phyloP scores from a whole-genome alignment of 2,888 invertebrate species.

The Ennomos erosarius region DNA sequence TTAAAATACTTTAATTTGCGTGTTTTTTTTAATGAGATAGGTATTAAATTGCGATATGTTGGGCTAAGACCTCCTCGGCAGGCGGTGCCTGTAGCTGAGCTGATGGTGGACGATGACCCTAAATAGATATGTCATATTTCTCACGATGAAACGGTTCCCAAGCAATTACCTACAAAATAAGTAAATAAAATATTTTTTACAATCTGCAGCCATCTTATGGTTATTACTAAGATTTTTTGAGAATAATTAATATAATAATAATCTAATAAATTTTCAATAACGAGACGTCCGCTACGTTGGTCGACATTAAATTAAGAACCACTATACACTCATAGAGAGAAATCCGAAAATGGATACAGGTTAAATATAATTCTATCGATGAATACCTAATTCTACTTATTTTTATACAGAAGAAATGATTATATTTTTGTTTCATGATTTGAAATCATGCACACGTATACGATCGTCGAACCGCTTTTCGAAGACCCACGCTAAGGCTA shows the following conservation, averaged over 20 bases:
- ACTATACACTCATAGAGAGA: slow-evolving; percentile 85
- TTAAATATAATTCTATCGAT: slow-evolving; percentile 83
- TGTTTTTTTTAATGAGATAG: slow-evolving; percentile 59
- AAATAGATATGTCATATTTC: slow-evolving; percentile 74
- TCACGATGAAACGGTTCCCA: slow-evolving; percentile 66
- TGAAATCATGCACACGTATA: slow-evolving; percentile 83
- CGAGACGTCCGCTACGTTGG: slow-evolving; percentile 84
- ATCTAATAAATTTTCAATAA: slow-evolving; percentile 84
- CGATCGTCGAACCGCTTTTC: slow-evolving; percentile 81
- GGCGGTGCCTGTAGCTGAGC: slow-evolving; percentile 46
- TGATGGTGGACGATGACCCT: slow-evolving; percentile 61
- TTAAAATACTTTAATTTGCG: slow-evolving; percentile 66
- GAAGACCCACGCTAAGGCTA: slow-evolving; percentile 74
- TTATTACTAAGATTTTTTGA: slow-evolving; percentile 79
- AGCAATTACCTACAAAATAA: slow-evolving; percentile 79
- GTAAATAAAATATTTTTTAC: slow-evolving; percentile 82
- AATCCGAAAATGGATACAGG: slow-evolving; percentile 84
- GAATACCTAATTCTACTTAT: slow-evolving; percentile 80
- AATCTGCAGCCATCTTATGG: slow-evolving; percentile 84
- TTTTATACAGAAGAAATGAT: slow-evolving; percentile 81
- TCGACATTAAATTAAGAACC: slow-evolving; percentile 84
- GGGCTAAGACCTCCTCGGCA: slow-evolving; percentile 45
- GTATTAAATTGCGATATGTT: slow-evolving; percentile 78
- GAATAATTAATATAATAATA: slow-evolving; percentile 70
- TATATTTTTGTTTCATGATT: slow-evolving; percentile 76